Base-by-base conservation (phyloP, 2,113 vertebrate species). In the Nanorana parkeri region DNA sequence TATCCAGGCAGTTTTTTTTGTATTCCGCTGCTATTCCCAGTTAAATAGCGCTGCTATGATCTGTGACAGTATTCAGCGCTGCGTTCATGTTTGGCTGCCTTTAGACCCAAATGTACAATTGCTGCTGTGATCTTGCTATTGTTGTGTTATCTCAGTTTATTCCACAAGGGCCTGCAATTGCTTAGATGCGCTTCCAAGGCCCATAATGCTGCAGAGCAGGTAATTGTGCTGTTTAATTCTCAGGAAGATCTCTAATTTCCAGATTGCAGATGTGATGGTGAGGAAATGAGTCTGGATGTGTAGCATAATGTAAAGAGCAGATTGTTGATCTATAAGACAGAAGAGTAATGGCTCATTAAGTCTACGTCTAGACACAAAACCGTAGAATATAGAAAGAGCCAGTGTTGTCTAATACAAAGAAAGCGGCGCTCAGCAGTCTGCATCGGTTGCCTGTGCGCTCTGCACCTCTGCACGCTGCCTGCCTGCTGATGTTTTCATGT, bases 241-340 rank as follows among this genome's bases (percentile, higher is more conserved):
- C 41, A 56, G 41, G 23, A 29, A 54, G 76, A 78, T 66, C 61
- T 54, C 63, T 78, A 78, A 78, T 66, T 78, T 78, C 63, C 76
- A 52, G 76, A 51, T 65, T 66, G 61, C 72, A 75, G 72, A 51
- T 78, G 60, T 67, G 76, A 78, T 78, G 51, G 76, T 66, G 61
- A 32, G 76, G 76, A 66, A 78, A 78, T 78, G 47, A 67, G 63
- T 24, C 10, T 77, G 60, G 60, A 52, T 65, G 76, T 75, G 72
- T 61, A 75, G 29, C 72, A 41, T 61, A 75, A 75, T 75, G 56
- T 41, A 75, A 74, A 60, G 72, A 36, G 55, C 55, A 75, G 72
- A 75, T 75, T 75, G 72, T 75, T 75, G 55, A 75, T 75, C 56
- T 60, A 32, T 60, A 58, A 75, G 28, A 74, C 71, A 75, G 72